Percentiles rank a stretch among this genome's conserved stretches.
Conservation (phyloP, 2,888 invertebrate genomes). For the Allacma fusca region DNA sequence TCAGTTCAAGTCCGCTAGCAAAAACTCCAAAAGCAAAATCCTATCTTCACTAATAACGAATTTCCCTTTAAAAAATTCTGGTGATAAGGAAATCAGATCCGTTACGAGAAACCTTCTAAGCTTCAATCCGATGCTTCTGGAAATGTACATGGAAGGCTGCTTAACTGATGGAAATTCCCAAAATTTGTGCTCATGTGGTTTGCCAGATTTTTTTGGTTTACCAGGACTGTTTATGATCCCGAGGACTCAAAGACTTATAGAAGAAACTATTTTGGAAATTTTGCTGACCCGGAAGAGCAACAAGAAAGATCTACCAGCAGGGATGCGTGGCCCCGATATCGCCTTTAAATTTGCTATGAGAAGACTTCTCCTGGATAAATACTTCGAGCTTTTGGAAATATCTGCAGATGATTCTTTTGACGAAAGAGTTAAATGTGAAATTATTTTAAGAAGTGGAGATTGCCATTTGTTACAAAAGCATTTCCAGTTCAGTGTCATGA, state of each 20-base stretch:
- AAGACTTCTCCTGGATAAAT: conserved; percentile 50
- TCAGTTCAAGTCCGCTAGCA: conserved; percentile 28
- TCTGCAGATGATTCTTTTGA: conserved; percentile 41
- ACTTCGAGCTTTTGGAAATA: conserved; percentile 42
- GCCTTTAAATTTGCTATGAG: conserved; percentile 53
- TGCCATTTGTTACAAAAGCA: conserved; percentile 49
- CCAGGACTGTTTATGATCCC: conserved; percentile 45
- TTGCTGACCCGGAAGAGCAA: conserved; percentile 23
- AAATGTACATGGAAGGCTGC: conserved; percentile 52
- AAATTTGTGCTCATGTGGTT: conserved; percentile 54
- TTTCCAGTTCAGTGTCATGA: background rate
- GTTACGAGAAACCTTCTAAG: conserved; percentile 48
- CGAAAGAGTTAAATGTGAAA: conserved; percentile 41
- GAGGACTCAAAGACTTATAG: conserved; percentile 50
- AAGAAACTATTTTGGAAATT: conserved; percentile 52
- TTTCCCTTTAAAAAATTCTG: conserved; percentile 53
- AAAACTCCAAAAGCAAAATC: conserved; percentile 33
- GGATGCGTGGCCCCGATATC: conserved; percentile 30
- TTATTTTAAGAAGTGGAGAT: conserved; percentile 51
- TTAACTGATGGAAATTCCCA: conserved; percentile 51
- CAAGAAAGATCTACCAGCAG: too few species aligned
- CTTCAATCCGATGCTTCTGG: conserved; percentile 45
- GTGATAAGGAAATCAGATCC: conserved; percentile 49
- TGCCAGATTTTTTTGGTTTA: conserved; percentile 50
- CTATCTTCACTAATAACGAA: conserved; percentile 47